These are phyloP conservation scores for Philhelius pedissequus DNA, from an alignment of 2,888 invertebrate genomes.

Conservation along the genomic window DNA sequence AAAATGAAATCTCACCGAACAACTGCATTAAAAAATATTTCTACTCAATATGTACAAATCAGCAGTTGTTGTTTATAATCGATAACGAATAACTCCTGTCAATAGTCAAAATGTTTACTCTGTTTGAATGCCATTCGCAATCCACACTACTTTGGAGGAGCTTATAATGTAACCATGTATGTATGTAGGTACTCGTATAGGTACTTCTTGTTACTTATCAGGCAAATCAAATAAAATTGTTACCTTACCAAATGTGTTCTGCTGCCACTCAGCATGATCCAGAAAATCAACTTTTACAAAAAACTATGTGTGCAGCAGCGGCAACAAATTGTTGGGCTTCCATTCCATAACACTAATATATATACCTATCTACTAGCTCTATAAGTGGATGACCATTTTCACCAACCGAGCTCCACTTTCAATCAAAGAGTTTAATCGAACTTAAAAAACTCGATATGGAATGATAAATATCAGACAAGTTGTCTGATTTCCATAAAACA, in stretches of 20 bases:
- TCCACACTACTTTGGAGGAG: background rate
- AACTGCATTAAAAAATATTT: slow-evolving; percentile 9
- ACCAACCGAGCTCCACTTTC: slow-evolving; percentile 10
- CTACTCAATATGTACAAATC: background rate
- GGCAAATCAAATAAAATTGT: slow-evolving; percentile 36
- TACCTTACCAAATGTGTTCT: slow-evolving; percentile 23
- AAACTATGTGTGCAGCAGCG: background rate
- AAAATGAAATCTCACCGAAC: background rate
- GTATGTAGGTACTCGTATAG: background rate
- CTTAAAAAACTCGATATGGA: slow-evolving; percentile 26
- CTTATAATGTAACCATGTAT: background rate
- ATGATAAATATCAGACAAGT: slow-evolving; percentile 55
- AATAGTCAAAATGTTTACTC: slow-evolving; percentile 24
- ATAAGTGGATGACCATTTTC: background rate
- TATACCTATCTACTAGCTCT: background rate
- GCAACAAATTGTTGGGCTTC: slow-evolving; percentile 40
- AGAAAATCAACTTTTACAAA: slow-evolving; percentile 58
- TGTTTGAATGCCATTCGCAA: slow-evolving; percentile 5
- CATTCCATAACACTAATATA: background rate
- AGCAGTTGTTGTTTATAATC: slow-evolving; percentile 6
- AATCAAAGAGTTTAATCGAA: slow-evolving; percentile 19
- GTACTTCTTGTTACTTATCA: slow-evolving; percentile 26
- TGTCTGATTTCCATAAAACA: slow-evolving; percentile 48
- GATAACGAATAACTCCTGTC: slow-evolving; percentile 14
- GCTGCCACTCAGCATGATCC: slow-evolving; percentile 54